Evolutionary conservation across 2,797 vertebrate species (phyloP), one percentile per base, ranked within the genome.

Genomic region (Oreochromis grahami): DNA sequence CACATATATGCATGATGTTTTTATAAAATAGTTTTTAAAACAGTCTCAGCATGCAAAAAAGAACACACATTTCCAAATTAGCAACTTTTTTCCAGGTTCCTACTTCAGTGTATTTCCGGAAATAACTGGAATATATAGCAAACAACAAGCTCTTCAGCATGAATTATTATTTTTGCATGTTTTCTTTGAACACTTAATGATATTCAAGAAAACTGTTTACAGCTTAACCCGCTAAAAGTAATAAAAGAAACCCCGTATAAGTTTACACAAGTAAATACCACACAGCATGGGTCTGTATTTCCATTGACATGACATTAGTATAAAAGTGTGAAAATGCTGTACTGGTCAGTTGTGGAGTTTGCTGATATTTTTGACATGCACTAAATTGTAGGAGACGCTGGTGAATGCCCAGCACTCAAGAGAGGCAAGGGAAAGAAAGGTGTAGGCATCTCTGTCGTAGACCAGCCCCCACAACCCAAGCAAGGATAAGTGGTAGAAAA

Each of bases 71-170:
- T 43, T 45, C 21, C 1, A 56, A 58, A 78, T 43, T 11, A 58
- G 55, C 53, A 7, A 41, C 21, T 2, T 48, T 48, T 26, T 10
- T 7, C 21, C 14, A 45, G 38, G 65, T 70, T 70, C 4, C 68
- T 48, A 13, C 6, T 8, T 32, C 15, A 74, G 3, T 0, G 26
- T 24, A 50, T 50, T 48, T 74, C 43, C 0, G 0, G 36, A 68
- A 41, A 68, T 68, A 68, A 68, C 65, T 68, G n/a, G 13, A 15
- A 41, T 68, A 68, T 13, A 68, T 24, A 4, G 63, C 2, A 41
- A 43, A 68, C 36, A 68, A 68, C 63, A 63, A 63, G 10, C 32
- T 48, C 68, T 50, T 48, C 26, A 50, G 26, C 41, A 4, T 74
- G 68, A 32, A 19, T 32, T 32, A 74, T 29, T 74, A 50, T 32